phyloP scores from a whole-genome alignment of 1,140 invertebrate genomes.

The Drosophila serrata region DNA sequence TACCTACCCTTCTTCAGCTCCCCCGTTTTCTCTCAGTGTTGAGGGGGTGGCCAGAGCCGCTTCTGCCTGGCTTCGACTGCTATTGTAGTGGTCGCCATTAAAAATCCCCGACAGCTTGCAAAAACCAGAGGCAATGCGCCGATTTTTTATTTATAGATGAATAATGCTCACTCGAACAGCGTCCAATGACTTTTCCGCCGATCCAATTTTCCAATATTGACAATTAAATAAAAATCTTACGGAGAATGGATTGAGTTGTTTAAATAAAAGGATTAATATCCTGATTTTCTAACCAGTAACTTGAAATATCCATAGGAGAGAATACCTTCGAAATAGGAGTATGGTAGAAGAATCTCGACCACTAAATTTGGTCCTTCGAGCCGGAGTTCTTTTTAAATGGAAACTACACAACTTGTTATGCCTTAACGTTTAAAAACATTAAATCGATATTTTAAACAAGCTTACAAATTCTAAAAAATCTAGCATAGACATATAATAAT shows the following conservation, averaged over 20 bases:
- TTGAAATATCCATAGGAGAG: not conserved
- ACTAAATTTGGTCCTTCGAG: not conserved
- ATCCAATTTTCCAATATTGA: not conserved
- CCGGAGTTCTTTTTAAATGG: not conserved
- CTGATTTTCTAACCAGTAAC: not conserved
- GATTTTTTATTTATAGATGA: constrained; percentile 62
- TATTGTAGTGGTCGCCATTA: constrained; percentile 59
- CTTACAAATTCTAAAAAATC: not conserved
- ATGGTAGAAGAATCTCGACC: not conserved
- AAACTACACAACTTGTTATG: not conserved
- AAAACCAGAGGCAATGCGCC: constrained; percentile 42
- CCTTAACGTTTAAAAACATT: not conserved
- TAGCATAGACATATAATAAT: no score
- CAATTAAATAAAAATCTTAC: constrained; percentile 14
- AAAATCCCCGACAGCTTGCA: constrained; percentile 65
- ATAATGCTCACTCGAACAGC: constrained; percentile 43
- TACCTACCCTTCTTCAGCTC: not conserved
- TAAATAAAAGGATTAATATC: not conserved
- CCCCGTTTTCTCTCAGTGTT: constrained; percentile 20
- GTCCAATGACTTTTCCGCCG: constrained; percentile 48
- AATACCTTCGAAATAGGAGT: not conserved
- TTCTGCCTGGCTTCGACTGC: constrained; percentile 19
- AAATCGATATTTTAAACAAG: not conserved
- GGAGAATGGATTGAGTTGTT: not conserved
- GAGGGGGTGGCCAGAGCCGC: constrained; percentile 39